Evolutionary conservation across 2,797 vertebrate genomes (phyloP).

Genomic region (Crenichthys baileyi): DNA sequence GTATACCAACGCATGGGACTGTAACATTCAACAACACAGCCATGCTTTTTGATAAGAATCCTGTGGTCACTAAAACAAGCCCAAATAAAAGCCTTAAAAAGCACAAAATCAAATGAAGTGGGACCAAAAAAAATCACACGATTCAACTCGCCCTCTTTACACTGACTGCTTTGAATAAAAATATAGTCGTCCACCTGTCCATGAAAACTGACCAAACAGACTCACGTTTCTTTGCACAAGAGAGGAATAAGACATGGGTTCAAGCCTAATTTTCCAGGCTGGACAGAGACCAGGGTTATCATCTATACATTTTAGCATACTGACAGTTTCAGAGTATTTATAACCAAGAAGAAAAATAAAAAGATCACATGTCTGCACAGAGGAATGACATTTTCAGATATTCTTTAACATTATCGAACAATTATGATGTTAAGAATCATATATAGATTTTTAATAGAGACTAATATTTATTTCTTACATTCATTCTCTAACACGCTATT

Average conservation of each 20-base stretch:
- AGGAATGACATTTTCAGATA: constrained; percentile 72
- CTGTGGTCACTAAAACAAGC: constrained; percentile 59
- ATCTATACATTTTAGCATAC: constrained; percentile 63
- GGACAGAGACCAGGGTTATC: constrained; percentile 54
- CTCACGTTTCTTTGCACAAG: constrained; percentile 55
- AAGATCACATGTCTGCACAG: constrained; percentile 75
- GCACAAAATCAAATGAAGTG: constrained; percentile 56
- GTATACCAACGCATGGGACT: constrained; percentile 69
- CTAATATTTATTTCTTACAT: constrained; percentile 85
- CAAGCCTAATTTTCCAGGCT: constrained; percentile 50
- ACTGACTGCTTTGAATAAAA: constrained; percentile 58
- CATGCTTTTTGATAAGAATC: constrained; percentile 78
- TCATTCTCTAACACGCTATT: constrained; percentile 87
- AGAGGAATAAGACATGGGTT: constrained; percentile 53
- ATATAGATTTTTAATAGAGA: constrained; percentile 79
- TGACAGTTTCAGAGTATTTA: constrained; percentile 56
- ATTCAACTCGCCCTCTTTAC: constrained; percentile 33
- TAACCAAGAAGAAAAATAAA: constrained; percentile 48
- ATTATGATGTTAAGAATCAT: constrained; percentile 80
- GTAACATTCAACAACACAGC: constrained; percentile 77
- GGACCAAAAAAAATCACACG: constrained; percentile 26
- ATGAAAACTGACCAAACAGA: constrained; percentile 61
- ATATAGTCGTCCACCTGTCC: constrained; percentile 68
- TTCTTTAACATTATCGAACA: constrained; percentile 76
- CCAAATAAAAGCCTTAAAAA: constrained; percentile 51